A percentile compares a stretch with the other conserved stretches of the same genome.
Evolutionary conservation across 1,140 invertebrate species (phyloP).

Genomic region (Anastrepha obliqua): DNA sequence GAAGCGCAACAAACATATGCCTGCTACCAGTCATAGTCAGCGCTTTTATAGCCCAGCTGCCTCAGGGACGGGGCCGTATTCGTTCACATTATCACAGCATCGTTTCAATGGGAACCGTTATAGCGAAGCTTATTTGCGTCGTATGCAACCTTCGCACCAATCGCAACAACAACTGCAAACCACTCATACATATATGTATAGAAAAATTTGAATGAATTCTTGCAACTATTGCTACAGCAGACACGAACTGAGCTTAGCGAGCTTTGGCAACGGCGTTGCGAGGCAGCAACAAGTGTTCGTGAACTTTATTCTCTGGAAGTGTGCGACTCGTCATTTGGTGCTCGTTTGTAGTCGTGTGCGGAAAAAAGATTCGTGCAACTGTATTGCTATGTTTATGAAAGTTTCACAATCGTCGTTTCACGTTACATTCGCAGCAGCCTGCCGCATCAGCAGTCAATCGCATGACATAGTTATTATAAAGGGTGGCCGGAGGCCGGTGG

Average conservation of each 20-base stretch:
- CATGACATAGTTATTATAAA: too few species aligned
- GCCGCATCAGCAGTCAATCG: too few species aligned
- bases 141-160: constrained; percentile 41
- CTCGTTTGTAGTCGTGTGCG: too few species aligned
- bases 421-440: too few species aligned
- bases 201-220: neutral
- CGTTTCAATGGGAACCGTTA: neutral
- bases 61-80: constrained; percentile 33
- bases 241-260: neutral
- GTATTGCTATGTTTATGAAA: neutral
- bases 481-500: too few species aligned
- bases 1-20: constrained; percentile 43
- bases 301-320: neutral
- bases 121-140: constrained; percentile 28
- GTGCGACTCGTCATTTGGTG: neutral
- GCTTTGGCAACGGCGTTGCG: neutral
- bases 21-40: constrained; percentile 4
- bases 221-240: neutral
- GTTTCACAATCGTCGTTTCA: neutral
- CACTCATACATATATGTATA: neutral
- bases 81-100: constrained; percentile 21
- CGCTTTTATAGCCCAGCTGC: constrained; percentile 12
- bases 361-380: too few species aligned
- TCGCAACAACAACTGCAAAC: neutral
- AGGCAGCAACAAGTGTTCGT: constrained; percentile 47